Evolutionary conservation across 2,888 invertebrate species (phyloP).

Genomic region (Phortica okadai): DNA sequence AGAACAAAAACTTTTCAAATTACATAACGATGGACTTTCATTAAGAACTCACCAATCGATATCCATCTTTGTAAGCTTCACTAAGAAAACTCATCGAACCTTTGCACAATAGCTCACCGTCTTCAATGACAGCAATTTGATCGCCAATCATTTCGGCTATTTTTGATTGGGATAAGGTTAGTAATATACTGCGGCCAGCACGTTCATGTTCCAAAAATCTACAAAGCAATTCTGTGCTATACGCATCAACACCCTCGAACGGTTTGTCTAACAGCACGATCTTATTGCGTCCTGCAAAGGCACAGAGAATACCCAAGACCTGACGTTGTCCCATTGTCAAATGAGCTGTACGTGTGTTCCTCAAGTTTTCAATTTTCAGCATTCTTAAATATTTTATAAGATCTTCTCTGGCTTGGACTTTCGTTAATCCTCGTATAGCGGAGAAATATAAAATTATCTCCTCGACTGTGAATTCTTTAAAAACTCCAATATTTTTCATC

Average conservation of each 20-base stretch:
- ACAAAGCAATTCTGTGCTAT: conserved; percentile 81
- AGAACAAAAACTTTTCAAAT: conserved; percentile 78
- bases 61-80: conserved; percentile 86
- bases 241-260: conserved; percentile 50
- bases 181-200: conserved; percentile 83
- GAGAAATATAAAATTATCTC: conserved; percentile 50
- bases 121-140: conserved; percentile 89
- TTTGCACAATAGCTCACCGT: conserved; percentile 84
- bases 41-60: conserved; percentile 79
- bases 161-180: conserved; percentile 91
- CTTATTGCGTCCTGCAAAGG: conserved; percentile 52
- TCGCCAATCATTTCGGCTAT: conserved; percentile 91
- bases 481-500: conserved; percentile 22
- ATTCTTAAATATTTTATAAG: conserved; percentile 30
- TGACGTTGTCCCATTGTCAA: conserved; percentile 46
- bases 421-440: conserved; percentile 47
- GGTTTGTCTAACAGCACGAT: conserved; percentile 52
- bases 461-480: conserved; percentile 45
- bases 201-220: conserved; percentile 84
- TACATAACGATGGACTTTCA: background rate
- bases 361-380: conserved; percentile 31
- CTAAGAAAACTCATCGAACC: conserved; percentile 87
- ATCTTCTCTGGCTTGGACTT: conserved; percentile 36
- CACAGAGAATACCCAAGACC: conserved; percentile 48
- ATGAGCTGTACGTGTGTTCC: background rate